Percentiles rank a stretch among this genome's conserved stretches.
phyloP scores from a whole-genome alignment of 2,113 vertebrate genomes.

The Erythrocercus mccallii region DNA sequence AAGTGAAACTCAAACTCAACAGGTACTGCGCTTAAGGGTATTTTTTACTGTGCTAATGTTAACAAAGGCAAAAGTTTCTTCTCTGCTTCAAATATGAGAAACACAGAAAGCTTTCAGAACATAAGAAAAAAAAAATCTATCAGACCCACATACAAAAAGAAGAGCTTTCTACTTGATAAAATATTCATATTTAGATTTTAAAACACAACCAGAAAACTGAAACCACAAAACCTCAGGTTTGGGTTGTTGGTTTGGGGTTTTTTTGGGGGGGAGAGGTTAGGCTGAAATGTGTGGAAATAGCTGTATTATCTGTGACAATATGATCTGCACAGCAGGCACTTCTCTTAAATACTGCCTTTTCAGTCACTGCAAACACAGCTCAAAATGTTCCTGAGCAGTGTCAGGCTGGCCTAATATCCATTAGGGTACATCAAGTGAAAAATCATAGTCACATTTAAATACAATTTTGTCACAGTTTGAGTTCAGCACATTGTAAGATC shows the following conservation, averaged over 20 bases:
- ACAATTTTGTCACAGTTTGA: neutral
- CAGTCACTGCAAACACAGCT: neutral
- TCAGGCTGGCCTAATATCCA: neutral
- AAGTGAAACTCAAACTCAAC: neutral
- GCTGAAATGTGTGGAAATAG: neutral
- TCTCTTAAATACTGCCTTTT: neutral
- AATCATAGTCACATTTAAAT: neutral
- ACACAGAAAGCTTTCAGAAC: neutral
- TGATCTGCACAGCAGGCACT: neutral
- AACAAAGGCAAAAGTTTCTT: neutral
- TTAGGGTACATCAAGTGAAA: neutral
- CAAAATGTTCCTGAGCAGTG: neutral
- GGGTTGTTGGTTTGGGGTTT: neutral
- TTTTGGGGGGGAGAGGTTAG: rapidly evolving
- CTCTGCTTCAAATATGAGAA: neutral
- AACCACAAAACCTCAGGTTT: neutral
- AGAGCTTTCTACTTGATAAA: neutral
- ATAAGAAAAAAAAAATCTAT: neutral
- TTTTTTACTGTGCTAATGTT: neutral
- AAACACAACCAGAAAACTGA: neutral
- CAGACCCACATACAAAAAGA: neutral
- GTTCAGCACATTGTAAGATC: neutral
- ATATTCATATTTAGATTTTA: neutral
- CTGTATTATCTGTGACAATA: neutral
- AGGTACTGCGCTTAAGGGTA: neutral